Evolutionary conservation across 2,888 invertebrate genomes (phyloP).

Genomic region (Hemicrepidius hirtus): DNA sequence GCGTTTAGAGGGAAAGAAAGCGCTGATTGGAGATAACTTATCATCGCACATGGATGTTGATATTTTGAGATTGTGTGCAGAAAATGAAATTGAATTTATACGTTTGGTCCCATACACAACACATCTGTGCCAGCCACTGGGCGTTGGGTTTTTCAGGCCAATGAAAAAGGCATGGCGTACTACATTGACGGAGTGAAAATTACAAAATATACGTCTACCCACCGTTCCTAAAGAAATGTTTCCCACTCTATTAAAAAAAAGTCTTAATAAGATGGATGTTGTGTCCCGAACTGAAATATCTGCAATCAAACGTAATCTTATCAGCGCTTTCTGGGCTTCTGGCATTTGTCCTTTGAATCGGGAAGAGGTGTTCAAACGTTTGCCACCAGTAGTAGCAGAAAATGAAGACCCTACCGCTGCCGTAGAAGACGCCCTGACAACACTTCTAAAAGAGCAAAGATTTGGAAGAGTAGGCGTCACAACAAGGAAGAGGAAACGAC

Average conservation of each 20-base stretch:
- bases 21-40: conserved; percentile 42
- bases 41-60: conserved; percentile 40
- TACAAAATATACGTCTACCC: not conserved
- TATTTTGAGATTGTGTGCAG: conserved; percentile 30
- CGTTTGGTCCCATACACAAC: conserved; percentile 33
- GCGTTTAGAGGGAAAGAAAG: conserved; percentile 32
- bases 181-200: not conserved
- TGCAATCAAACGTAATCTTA: conserved; percentile 36
- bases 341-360: conserved; percentile 34
- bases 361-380: conserved; percentile 26
- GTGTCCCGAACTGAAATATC: conserved; percentile 16
- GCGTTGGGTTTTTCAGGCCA: conserved; percentile 36
- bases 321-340: conserved; percentile 26
- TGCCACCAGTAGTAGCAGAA: conserved; percentile 8
- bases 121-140: conserved; percentile 34
- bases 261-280: conserved; percentile 33
- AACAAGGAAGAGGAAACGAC: conserved; percentile 27
- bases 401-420: conserved; percentile 7
- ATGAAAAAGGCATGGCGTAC: conserved; percentile 37
- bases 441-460: conserved; percentile 28
- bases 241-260: conserved; percentile 21
- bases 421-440: conserved; percentile 16
- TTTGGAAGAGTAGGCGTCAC: conserved; percentile 2
- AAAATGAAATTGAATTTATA: conserved; percentile 38
- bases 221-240: conserved; percentile 31